Conservation (phyloP, 2,797 vertebrate genomes). For the Capromys pilorides region DNA sequence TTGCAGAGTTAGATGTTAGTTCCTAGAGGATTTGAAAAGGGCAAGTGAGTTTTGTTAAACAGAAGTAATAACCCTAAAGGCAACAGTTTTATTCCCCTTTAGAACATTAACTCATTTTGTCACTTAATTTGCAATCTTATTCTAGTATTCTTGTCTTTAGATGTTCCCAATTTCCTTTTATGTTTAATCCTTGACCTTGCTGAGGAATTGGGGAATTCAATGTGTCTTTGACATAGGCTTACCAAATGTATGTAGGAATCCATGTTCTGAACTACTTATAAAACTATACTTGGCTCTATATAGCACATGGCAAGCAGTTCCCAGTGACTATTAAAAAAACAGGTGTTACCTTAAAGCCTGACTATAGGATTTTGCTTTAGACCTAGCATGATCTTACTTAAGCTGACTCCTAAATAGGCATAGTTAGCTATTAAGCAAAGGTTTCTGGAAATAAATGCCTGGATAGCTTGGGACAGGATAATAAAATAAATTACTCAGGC, state of each 20-base stretch:
- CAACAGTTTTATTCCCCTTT: background rate
- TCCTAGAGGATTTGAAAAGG: background rate
- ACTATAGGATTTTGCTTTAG: background rate
- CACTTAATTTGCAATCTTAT: background rate
- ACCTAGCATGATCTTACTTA: background rate
- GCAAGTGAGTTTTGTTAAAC: background rate
- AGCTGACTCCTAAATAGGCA: background rate
- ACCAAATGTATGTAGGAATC: background rate
- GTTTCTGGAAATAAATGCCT: background rate
- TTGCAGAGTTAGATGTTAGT: background rate
- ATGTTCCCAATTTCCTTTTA: background rate
- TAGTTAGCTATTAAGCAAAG: background rate
- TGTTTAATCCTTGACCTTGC: background rate
- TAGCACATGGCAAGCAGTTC: background rate
- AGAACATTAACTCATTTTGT: background rate
- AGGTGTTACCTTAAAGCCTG: background rate
- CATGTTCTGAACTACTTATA: background rate
- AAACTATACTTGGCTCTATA: background rate
- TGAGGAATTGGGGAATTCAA: background rate
- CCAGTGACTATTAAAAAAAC: background rate
- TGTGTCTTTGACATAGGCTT: background rate
- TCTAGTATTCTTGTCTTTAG: background rate
- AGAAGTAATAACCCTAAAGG: background rate
- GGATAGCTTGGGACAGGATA: background rate
- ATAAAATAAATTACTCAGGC: background rate